Percentiles rank a stretch among this genome's conserved stretches.
phyloP scores from a whole-genome alignment of 1,140 invertebrate species.

The Drosophila busckii region DNA sequence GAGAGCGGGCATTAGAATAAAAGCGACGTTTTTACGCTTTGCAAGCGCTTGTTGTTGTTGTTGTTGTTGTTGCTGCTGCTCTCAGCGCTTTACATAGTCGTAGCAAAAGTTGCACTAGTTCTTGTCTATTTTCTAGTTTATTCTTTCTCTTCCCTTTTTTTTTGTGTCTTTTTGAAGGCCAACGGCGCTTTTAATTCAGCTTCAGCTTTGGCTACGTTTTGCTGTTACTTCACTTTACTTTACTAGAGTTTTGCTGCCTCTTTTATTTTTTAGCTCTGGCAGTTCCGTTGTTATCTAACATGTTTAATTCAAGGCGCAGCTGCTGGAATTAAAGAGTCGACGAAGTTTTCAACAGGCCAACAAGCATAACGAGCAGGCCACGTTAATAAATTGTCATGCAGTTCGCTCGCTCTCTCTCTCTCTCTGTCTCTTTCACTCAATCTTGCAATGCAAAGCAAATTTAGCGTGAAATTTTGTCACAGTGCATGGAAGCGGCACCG shows the following conservation, averaged over 20 bases:
- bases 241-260: slow-evolving; percentile 16
- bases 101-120: slow-evolving; percentile 55
- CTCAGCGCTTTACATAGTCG: slow-evolving; percentile 46
- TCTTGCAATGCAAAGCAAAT: slow-evolving; percentile 46
- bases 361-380: slow-evolving; percentile 40
- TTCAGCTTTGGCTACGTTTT: slow-evolving; percentile 30
- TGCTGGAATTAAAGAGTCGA: slow-evolving; percentile 53
- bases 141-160: slow-evolving; percentile 7
- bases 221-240: slow-evolving; percentile 10
- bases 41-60: slow-evolving; percentile 2
- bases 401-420: not conserved
- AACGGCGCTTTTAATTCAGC: slow-evolving; percentile 46
- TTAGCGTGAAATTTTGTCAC: slow-evolving; percentile 68
- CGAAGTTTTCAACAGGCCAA: slow-evolving; percentile 33
- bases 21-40: slow-evolving; percentile 57
- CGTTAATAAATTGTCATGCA: slow-evolving; percentile 40
- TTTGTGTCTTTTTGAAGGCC: slow-evolving; percentile 30
- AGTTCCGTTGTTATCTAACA: slow-evolving; percentile 63
- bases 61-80: slow-evolving; percentile 12
- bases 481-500: slow-evolving; percentile 37
- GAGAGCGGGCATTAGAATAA: slow-evolving; percentile 70
- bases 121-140: slow-evolving; percentile 6
- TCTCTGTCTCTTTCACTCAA: too few species aligned
- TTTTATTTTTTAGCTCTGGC: slow-evolving; percentile 9
- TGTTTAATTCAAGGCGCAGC: slow-evolving; percentile 71